A percentile compares a stretch with the other conserved stretches of the same genome.
Evolutionary conservation across 2,888 invertebrate species (phyloP).

Genomic region (Andrena hattorfiana): DNA sequence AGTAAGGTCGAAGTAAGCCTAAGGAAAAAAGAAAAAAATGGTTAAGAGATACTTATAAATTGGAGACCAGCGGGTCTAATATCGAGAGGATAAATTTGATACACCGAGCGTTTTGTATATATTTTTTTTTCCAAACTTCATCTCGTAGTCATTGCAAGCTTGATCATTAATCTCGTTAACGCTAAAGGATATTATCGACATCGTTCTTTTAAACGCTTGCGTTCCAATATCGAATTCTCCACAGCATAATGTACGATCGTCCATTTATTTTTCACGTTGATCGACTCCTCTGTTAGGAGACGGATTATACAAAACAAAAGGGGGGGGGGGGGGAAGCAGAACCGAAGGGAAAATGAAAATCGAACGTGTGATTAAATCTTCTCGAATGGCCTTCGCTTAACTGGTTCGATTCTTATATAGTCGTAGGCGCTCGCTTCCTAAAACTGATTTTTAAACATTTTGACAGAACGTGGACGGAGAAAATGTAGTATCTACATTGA

Average conservation of each 20-base stretch:
- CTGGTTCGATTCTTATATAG: constrained; percentile 66
- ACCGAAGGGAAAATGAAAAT: constrained; percentile 22
- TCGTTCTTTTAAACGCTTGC: constrained; percentile 40
- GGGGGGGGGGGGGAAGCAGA: neutral
- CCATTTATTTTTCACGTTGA: constrained; percentile 17
- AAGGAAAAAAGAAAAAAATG: constrained; percentile 80
- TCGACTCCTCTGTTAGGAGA: constrained; percentile 30
- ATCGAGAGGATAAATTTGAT: constrained; percentile 68
- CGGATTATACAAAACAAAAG: constrained; percentile 8
- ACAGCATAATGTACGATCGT: constrained; percentile 6
- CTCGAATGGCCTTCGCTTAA: constrained; percentile 68
- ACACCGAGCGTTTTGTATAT: constrained; percentile 58
- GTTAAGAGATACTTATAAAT: constrained; percentile 73
- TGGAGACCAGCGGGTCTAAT: constrained; percentile 71
- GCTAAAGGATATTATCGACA: constrained; percentile 52
- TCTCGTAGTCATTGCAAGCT: constrained; percentile 51
- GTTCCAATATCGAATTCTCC: constrained; percentile 21
- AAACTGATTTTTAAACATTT: constrained; percentile 58
- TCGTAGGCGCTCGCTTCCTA: constrained; percentile 69
- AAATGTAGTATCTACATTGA: constrained; percentile 61
- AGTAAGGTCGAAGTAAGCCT: constrained; percentile 83
- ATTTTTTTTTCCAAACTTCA: constrained; percentile 62
- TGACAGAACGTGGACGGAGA: constrained; percentile 24
- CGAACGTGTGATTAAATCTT: constrained; percentile 61
- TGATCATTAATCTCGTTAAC: constrained; percentile 52